These are phyloP conservation scores for Anniella stebbinsi DNA, from an alignment of 2,797 vertebrate genomes.

Conservation along the genomic window DNA sequence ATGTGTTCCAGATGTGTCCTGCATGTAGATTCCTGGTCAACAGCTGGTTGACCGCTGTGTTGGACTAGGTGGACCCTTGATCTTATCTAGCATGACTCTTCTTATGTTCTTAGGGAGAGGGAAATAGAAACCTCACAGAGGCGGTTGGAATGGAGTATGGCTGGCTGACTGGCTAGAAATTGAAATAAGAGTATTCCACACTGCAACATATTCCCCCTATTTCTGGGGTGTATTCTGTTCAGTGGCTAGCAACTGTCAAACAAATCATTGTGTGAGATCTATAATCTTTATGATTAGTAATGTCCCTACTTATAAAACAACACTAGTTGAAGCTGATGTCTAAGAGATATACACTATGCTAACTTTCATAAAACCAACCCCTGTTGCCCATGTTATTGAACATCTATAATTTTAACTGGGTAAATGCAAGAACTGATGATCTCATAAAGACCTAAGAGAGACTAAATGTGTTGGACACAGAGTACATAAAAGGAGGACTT, in stretches of 20 bases:
- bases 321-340: constrained; percentile 26
- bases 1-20: too few relatives aligned
- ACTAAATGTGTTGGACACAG: background rate
- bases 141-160: background rate
- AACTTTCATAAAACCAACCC: constrained; percentile 17
- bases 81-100: too few relatives aligned
- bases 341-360: rapidly evolving
- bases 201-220: constrained; percentile 41
- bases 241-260: constrained; percentile 55
- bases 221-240: constrained; percentile 42
- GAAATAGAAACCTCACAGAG: too few relatives aligned
- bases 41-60: too few relatives aligned
- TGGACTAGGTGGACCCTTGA: too few relatives aligned
- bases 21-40: too few relatives aligned
- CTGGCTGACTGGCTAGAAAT: background rate
- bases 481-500: background rate
- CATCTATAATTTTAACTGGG: constrained; percentile 25
- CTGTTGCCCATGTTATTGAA: constrained; percentile 43
- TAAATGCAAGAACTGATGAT: background rate
- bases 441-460: background rate
- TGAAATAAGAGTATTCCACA: background rate
- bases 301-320: constrained; percentile 47
- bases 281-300: constrained; percentile 32
- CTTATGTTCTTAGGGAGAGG: too few relatives aligned
- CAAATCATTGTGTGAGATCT: constrained; percentile 54